A percentile compares a stretch with the other conserved stretches of the same genome.
Evolutionary conservation across 1,140 invertebrate genomes (phyloP).

Genomic region (Neoseiulus cucumeris): DNA sequence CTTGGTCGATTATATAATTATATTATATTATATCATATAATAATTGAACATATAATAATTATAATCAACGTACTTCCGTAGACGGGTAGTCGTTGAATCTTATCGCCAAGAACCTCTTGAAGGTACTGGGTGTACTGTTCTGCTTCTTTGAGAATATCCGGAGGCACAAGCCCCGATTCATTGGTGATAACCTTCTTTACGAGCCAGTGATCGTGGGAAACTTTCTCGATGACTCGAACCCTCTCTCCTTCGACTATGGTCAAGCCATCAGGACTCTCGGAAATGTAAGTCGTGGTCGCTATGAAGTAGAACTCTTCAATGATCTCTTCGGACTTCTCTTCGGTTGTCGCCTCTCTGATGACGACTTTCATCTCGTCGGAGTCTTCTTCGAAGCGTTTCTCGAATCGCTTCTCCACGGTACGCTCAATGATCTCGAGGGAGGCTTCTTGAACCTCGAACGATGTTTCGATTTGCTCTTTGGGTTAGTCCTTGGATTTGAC

Average conservation of each 20-base stretch:
- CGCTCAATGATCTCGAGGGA: constrained; percentile 18
- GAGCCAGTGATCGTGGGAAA: constrained; percentile 69
- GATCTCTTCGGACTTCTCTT: constrained; percentile 20
- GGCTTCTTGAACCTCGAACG: constrained; percentile 19
- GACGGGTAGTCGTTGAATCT: constrained; percentile 69
- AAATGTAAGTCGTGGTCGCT: constrained; percentile 60
- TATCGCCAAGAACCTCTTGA: constrained; percentile 66
- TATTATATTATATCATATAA: too few species aligned
- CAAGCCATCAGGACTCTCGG: constrained; percentile 65
- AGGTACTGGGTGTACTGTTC: constrained; percentile 55
- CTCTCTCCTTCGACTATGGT: constrained; percentile 72
- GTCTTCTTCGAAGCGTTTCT: not conserved
- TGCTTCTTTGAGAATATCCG: constrained; percentile 61
- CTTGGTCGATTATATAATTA: too few species aligned
- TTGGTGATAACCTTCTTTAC: constrained; percentile 68
- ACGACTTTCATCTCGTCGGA: not conserved
- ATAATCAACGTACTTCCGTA: constrained; percentile 60
- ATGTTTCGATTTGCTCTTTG: constrained; percentile 6
- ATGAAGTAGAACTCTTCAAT: constrained; percentile 10
- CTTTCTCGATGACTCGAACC: constrained; percentile 50
- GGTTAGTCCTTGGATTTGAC: not conserved
- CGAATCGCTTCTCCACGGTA: constrained; percentile 14
- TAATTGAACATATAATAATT: too few species aligned
- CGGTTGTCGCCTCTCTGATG: constrained; percentile 17
- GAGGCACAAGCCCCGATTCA: constrained; percentile 78